Percentiles rank a stretch among this genome's conserved stretches.
phyloP scores from a whole-genome alignment of 1,140 invertebrate genomes.

The Dreissena polymorpha region DNA sequence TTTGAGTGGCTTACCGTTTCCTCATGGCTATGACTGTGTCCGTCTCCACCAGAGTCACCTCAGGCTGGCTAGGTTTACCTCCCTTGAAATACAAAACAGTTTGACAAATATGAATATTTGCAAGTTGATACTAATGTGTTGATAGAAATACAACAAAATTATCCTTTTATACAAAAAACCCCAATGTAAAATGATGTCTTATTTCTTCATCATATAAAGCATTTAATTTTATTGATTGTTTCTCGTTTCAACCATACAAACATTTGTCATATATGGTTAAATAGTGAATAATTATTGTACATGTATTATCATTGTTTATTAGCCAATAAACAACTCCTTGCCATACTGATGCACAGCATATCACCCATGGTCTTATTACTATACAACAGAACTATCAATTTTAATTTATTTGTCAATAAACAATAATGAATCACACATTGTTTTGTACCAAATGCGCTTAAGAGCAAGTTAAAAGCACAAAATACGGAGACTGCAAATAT shows the following conservation, averaged over 20 bases:
- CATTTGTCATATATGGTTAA: too few species aligned
- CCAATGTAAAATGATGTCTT: background rate
- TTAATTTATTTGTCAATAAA: too few species aligned
- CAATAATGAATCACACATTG: too few species aligned
- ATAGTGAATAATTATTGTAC: too few species aligned
- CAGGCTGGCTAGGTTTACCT: conserved; percentile 12
- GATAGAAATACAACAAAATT: background rate
- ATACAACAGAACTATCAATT: too few species aligned
- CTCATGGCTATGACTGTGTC: conserved; percentile 69
- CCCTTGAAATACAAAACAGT: conserved; percentile 51
- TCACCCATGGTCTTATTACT: too few species aligned
- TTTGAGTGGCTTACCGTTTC: conserved; percentile 62
- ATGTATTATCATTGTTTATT: too few species aligned
- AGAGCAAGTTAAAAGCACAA: too few species aligned
- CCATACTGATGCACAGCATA: too few species aligned
- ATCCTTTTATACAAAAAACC: background rate
- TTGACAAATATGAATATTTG: background rate
- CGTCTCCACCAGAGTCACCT: conserved; percentile 70
- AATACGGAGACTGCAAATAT: too few species aligned
- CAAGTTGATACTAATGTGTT: background rate
- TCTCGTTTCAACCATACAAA: conserved; percentile 25
- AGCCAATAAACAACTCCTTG: too few species aligned
- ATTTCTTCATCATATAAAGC: background rate
- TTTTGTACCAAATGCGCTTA: too few species aligned
- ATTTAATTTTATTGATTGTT: background rate